Evolutionary conservation across 2,888 invertebrate genomes (phyloP), one percentile per base, ranked within the genome.

Genomic region (Drosophila mettleri): DNA sequence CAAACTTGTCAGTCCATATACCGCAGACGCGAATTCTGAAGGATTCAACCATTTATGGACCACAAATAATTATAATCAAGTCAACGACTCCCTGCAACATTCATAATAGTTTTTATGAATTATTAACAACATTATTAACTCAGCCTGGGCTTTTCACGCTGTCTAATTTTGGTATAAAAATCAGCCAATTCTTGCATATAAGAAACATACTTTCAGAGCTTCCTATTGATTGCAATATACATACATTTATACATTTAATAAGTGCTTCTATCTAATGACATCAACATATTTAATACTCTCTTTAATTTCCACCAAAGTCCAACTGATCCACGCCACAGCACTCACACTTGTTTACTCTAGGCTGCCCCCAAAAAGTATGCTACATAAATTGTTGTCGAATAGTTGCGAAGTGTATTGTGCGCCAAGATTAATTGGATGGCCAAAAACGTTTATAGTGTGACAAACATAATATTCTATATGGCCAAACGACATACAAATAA

Each of bases 301-400:
- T 22, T 45, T 6, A 45, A 16, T 9, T 45, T 45, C 10, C 2
- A 10, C 24, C 5, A 16, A 2, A 16, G 2, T 43, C n/a, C n/a
- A 24, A n/a, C 24, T 43, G 24, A 5, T 10, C 16, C 16, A 16
- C 6, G 6, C 24, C 16, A 4, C n/a, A 45, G 6, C 24, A 10
- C 24, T 45, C 43, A 6, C 24, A n/a, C n/a, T 9, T 24, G 12
- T 4, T 6, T 22, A 41, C 8, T 20, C 14, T 3, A 14, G 14
- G 8, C 14, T 10, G 46, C 29, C 46, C 46, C 46, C 18, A 48
- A 20, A 48, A 29, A 48, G 31, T 31, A 48, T 48, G 46, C 46
- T 48, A 48, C 31, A 31, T 31, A 48, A 48, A 48, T 48, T 29
- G 31, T 18, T 48, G 46, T 20, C 24, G 16, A n/a, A 43, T 43